Conservation (phyloP, 2,113 vertebrate genomes). For the Megaceryle torquata region DNA sequence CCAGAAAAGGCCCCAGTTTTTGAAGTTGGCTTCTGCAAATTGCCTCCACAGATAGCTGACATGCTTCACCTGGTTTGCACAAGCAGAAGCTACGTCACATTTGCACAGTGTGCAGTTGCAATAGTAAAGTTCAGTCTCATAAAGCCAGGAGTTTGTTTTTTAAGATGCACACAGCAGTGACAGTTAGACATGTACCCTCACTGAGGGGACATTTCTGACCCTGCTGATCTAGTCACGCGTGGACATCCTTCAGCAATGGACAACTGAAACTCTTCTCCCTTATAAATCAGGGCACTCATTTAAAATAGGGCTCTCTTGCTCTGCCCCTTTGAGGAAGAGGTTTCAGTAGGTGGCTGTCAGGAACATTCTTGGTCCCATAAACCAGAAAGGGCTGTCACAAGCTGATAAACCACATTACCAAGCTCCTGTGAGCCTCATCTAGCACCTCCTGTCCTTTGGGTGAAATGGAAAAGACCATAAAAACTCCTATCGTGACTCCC, state of each 20-base stretch:
- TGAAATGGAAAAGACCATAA: not conserved
- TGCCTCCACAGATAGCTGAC: not conserved
- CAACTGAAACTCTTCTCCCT: not conserved
- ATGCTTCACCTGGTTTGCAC: not conserved
- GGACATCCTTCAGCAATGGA: not conserved
- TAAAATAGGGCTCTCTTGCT: not conserved
- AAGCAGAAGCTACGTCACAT: not conserved
- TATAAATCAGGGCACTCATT: not conserved
- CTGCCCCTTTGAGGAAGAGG: not conserved
- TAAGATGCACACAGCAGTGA: not conserved
- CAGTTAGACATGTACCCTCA: not conserved
- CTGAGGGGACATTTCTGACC: not conserved
- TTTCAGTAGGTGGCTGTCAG: not conserved
- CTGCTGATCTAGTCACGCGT: not conserved
- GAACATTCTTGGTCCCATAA: not conserved
- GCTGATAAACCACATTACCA: fast-evolving
- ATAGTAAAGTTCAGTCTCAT: not conserved
- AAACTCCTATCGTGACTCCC: not conserved
- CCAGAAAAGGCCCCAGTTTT: not conserved
- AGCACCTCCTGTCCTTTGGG: not conserved
- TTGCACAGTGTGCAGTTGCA: not conserved
- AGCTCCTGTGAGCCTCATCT: not conserved
- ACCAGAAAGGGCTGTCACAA: not conserved
- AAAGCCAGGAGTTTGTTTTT: not conserved
- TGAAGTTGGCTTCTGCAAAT: not conserved